Base-by-base conservation (phyloP, 2,797 vertebrate genomes). In the Moxostoma hubbsi region DNA sequence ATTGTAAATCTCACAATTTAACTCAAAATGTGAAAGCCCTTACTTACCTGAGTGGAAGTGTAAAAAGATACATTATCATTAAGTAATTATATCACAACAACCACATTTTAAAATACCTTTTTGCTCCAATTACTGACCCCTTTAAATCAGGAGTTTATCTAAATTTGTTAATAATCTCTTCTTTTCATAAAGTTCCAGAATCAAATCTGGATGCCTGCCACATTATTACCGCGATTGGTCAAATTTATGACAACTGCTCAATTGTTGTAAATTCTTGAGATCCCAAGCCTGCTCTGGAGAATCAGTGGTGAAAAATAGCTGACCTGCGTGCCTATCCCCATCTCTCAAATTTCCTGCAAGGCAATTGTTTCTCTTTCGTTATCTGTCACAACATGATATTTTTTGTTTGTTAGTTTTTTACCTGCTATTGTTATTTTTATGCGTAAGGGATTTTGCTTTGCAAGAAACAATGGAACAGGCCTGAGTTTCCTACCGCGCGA, bases 391-490 rank as follows among this genome's bases (percentile, higher is more conserved):
- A 64, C 18, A n/a, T 79, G 73, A 81, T 81, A 15, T 72, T 76
- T 64, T 75, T 75, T 73, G 57, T 77, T 63, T 61, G 64, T 43
- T 77, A 6, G 49, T 49, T 71, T 63, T 78, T 18, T 80, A 90
- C 90, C 88, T 89, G 86, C 90, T 89, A 90, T 93, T 94, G 92
- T 92, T 83, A 2, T 24, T 72, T 89, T 88, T 86, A 88, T 76
- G 86, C 88, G 36, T 86, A 89, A 87, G 89, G 89, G 88, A 86
- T 92, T 93, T 92, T 90, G 85, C 89, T 83, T 85, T 65, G 47
- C 75, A 70, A 82, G 88, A 86, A 92, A 94, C 91, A 92, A 93
- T 91, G 75, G 90, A 84, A 81, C 84, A 87, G 87, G 89, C 57
- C 58, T 86, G 55, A 86, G 87, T 89, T 89, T 87, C 83, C 73